A percentile compares a stretch with the other conserved stretches of the same genome.
Conservation (phyloP, 2,888 invertebrate species). For the Disparrhopalites patrizii region DNA sequence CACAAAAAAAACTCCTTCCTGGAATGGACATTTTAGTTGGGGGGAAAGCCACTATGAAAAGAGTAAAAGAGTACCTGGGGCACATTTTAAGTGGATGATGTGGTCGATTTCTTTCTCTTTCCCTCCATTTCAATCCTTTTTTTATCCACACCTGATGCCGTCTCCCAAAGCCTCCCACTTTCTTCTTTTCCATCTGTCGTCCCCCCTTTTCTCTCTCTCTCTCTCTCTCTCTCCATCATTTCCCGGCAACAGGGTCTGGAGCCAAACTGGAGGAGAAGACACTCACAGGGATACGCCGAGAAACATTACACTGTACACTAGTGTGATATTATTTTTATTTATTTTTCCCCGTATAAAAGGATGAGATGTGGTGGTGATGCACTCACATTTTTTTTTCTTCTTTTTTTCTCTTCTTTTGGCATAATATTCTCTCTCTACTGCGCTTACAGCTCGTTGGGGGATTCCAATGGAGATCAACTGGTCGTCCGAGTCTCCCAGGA, state of each 20-base stretch:
- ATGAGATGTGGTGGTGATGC: background rate
- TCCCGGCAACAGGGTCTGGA: background rate
- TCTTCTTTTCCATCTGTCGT: too few relatives aligned
- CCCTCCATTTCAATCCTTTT: background rate
- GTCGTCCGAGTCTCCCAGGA: slow-evolving; percentile 18
- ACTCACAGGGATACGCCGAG: too few relatives aligned
- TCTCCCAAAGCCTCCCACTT: too few relatives aligned
- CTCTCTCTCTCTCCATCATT: background rate
- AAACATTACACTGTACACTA: too few relatives aligned
- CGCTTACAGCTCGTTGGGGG: slow-evolving; percentile 7
- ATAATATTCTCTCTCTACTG: background rate
- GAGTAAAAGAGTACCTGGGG: background rate
- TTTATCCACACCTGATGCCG: background rate
- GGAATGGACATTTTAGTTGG: too few relatives aligned
- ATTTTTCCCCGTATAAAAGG: too few relatives aligned
- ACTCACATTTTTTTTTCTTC: too few relatives aligned
- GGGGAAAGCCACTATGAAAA: too few relatives aligned
- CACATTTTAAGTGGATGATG: background rate
- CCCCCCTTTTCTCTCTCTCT: too few relatives aligned
- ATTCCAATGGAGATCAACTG: slow-evolving; percentile 23
- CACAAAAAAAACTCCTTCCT: too few relatives aligned
- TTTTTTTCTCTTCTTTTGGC: too few relatives aligned
- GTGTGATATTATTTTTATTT: too few relatives aligned
- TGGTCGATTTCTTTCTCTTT: slow-evolving; percentile 3
- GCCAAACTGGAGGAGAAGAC: background rate